Conservation (phyloP, 2,797 vertebrate species). For the Glossophaga mutica region DNA sequence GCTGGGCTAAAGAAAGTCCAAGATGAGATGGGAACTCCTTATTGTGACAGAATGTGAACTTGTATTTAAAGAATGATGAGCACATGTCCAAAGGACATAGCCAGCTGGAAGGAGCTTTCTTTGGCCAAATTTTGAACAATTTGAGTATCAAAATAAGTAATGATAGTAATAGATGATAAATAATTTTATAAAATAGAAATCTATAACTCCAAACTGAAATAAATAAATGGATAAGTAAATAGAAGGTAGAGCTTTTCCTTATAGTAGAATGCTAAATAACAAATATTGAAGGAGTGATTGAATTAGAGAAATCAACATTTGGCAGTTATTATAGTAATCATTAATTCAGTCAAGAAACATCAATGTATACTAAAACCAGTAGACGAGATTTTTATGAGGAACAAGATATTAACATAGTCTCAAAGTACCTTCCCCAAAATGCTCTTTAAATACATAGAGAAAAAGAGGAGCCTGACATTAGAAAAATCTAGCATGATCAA, state of each 20-base stretch:
- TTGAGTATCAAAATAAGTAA: background rate
- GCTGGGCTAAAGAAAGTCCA: background rate
- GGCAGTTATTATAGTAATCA: background rate
- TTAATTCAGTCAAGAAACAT: background rate
- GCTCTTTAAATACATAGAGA: background rate
- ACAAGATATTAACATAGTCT: background rate
- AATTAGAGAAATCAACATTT: background rate
- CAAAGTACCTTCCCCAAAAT: background rate
- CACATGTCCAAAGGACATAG: background rate
- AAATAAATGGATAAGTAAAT: background rate
- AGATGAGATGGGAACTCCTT: background rate
- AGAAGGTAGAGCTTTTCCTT: background rate
- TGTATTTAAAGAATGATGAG: background rate
- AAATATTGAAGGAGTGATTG: background rate
- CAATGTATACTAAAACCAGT: background rate
- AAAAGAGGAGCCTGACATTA: background rate
- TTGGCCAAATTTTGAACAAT: background rate
- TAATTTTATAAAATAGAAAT: background rate
- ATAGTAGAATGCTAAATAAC: background rate
- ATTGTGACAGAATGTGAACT: background rate
- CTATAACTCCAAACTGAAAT: background rate
- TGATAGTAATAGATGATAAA: background rate
- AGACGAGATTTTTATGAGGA: background rate
- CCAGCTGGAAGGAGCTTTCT: background rate
- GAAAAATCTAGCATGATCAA: slow-evolving; percentile 9